Evolutionary conservation across 2,797 vertebrate genomes (phyloP), one percentile per base, ranked within the genome.

Genomic region (Paedocypris micromegethes): DNA sequence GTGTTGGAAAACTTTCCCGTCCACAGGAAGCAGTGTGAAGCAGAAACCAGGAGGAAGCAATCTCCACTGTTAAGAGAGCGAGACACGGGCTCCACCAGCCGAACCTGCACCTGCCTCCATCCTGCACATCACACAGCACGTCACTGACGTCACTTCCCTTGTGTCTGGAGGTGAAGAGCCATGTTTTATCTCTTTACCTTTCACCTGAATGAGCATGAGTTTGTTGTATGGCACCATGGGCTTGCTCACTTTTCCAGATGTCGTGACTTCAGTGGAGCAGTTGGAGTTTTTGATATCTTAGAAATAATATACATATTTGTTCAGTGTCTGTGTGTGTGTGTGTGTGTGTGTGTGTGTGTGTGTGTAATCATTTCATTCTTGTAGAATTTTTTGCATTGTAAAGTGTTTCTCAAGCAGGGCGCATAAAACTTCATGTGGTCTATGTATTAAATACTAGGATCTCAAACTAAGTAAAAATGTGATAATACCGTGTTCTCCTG

Each of bases 31-130:
- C 91, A 92, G 23, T 81, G 68, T 38, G 86, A 77, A 0, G 82
- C 73, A 0, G 86, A 82, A 55, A 92, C 81, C 78, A 92, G 81
- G 66, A 92, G 84, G 83, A 88, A 92, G 76, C 90, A 90, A 84
- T 90, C 91, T 3, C 90, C 90, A 0, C 90, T 91, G 84, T 89
- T 91, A 57, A 92, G 83, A 0, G 87, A 91, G 1, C 45, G 60
- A 0, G 58, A 82, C 0, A 72, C 75, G 0, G 91, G 90, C 81
- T 89, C 87, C 72, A 88, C 89, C 80, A 91, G 79, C 9, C 90
- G 87, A 9, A 86, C 89, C 84, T 92, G 89, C 47, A 92, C 86
- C 53, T 79, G 84, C 75, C 72, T 81, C 76, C 84, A 83, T 44
- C 91, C 91, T 92, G 84, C n/a, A 47, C 54, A 58, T 4, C 46